phyloP scores from a whole-genome alignment of 1,140 invertebrate species.

The Aporrectodea caliginosa region DNA sequence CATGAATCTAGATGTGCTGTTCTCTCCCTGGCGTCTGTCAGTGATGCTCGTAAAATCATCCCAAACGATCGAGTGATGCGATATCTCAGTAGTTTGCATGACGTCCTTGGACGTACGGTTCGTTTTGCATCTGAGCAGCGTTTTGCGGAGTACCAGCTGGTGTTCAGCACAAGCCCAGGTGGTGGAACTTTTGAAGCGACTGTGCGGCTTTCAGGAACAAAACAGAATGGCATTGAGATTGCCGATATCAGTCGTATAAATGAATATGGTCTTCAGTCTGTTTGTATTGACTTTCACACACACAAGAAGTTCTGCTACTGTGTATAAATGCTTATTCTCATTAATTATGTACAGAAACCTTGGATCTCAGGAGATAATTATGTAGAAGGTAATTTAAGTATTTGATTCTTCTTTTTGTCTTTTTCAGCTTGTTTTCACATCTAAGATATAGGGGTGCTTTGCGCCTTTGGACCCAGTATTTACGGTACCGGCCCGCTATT shows the following conservation, averaged over 20 bases:
- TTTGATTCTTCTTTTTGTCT: too few relatives aligned
- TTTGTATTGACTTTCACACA: conserved; percentile 43
- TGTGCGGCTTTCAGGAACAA: conserved; percentile 34
- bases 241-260: conserved; percentile 53
- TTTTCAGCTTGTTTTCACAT: too few relatives aligned
- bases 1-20: conserved; percentile 36
- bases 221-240: conserved; percentile 38
- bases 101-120: background rate
- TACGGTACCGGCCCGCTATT: too few relatives aligned
- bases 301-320: conserved; percentile 52
- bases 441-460: too few relatives aligned
- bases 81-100: background rate
- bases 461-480: too few relatives aligned
- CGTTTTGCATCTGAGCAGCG: background rate
- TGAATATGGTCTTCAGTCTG: conserved; percentile 44
- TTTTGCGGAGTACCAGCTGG: conserved; percentile 43
- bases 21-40: conserved; percentile 25
- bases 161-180: conserved; percentile 45
- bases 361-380: too few relatives aligned
- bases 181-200: conserved; percentile 49
- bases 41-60: conserved; percentile 16
- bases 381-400: too few relatives aligned
- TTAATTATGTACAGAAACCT: too few relatives aligned
- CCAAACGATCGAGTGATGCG: background rate
- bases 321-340: conserved; percentile 21